Conservation (phyloP, 64 coral and sea anemone species). For the Stylophora pistillata region DNA sequence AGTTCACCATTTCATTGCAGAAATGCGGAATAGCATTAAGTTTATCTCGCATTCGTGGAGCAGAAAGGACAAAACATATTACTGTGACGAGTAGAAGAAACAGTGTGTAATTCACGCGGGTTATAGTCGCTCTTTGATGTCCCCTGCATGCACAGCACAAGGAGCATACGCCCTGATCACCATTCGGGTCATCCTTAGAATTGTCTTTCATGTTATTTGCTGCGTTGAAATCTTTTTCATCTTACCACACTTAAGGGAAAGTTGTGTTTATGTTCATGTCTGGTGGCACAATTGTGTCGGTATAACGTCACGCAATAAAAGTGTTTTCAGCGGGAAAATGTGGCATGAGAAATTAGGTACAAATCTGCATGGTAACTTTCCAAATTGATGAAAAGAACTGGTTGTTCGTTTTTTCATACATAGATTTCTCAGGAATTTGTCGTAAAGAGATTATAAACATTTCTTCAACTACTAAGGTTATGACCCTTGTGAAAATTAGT, state of each 20-base stretch:
- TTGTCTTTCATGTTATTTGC: not conserved
- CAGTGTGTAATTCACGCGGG: slow-evolving; percentile 40
- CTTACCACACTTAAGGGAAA: not conserved
- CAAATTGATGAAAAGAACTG: too few relatives aligned
- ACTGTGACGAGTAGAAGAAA: slow-evolving; percentile 44
- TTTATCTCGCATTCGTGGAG: slow-evolving; percentile 32
- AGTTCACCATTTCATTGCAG: slow-evolving; percentile 47
- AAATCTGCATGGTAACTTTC: too few relatives aligned
- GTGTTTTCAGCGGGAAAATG: not conserved
- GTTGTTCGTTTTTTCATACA: too few relatives aligned
- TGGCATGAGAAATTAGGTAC: too few relatives aligned
- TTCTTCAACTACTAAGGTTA: too few relatives aligned
- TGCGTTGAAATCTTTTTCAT: not conserved
- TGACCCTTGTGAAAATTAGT: too few relatives aligned
- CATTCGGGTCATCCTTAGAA: not conserved
- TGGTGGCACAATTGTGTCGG: not conserved
- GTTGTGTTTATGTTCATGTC: not conserved
- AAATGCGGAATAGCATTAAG: slow-evolving; percentile 39
- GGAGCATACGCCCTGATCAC: not conserved
- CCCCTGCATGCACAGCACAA: slow-evolving; percentile 40
- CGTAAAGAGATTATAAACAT: too few relatives aligned
- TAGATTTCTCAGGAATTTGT: too few relatives aligned
- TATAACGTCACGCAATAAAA: slow-evolving; percentile 23
- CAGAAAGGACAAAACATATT: slow-evolving; percentile 40
- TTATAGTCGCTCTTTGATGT: slow-evolving; percentile 14